Evolutionary conservation across 35 echinoderm and acorn worm species (phyloP).

Genomic region (Acanthaster planci): DNA sequence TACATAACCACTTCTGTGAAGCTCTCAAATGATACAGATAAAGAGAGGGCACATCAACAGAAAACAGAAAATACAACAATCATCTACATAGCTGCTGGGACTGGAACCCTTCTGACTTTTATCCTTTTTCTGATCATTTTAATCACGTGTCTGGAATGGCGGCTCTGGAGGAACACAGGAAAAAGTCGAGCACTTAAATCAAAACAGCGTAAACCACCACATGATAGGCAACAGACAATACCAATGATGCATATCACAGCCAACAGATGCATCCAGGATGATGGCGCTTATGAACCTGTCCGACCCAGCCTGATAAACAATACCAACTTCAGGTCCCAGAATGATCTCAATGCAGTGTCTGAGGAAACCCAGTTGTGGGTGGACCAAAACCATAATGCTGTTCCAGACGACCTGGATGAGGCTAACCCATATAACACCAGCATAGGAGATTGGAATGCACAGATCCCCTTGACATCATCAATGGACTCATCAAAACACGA

Average conservation of each 20-base stretch:
- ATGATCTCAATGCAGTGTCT: neutral
- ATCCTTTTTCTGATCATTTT: neutral
- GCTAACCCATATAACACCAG: neutral
- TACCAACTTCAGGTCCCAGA: neutral
- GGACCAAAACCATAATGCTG: neutral
- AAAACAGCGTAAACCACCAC: neutral
- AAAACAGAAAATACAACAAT: too few species aligned
- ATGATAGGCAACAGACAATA: neutral
- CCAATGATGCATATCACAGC: neutral
- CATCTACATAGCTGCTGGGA: too few species aligned
- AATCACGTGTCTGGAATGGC: neutral
- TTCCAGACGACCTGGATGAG: neutral
- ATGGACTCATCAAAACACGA: neutral
- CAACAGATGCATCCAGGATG: neutral
- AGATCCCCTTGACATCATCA: neutral
- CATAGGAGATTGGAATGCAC: neutral
- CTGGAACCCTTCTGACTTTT: neutral
- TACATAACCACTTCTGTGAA: neutral
- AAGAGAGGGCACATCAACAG: too few species aligned
- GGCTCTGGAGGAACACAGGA: too few species aligned
- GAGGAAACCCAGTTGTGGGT: neutral
- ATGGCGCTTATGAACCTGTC: neutral
- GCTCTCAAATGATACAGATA: neutral
- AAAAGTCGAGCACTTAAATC: neutral
- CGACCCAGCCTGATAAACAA: neutral